Base-by-base conservation (phyloP, 2,797 vertebrate species). In the Danio choprae region DNA sequence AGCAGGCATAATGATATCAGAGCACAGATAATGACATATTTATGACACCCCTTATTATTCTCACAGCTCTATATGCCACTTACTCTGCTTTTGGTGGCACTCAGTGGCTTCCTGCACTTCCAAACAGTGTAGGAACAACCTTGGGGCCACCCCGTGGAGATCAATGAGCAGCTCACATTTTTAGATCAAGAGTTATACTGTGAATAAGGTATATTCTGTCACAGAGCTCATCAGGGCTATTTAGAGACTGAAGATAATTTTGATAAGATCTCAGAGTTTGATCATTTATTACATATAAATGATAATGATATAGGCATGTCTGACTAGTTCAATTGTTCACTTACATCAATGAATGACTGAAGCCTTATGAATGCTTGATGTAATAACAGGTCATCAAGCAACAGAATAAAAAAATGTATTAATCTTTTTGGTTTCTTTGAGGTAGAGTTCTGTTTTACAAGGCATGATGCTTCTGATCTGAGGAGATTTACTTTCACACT, bases 1-100 rank as follows among this genome's bases (percentile, higher is more conserved):
- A 60, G 58, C 58, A 74, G 72, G 63, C 58, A 48, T 74, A 74
- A 74, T 74, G 71, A 60, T 56, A 74, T 74, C 43, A 74, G 43
- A 62, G 58, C 58, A 74, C 22, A 50, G 22, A 63, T 75, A 75
- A 75, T 64, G 74, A 53, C 60, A 75, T 75, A 64, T 75, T 75
- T 64, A 75, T 64, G 18, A 50, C 59, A 53, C 41, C 59, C 75
- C 73, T 41, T 75, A 41, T 64, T 64, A 63, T 64, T 63, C 59
- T 53, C 46, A 40, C n/a, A 7, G 59, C 48, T 55, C 74, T 43
- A 7, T 53, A 53, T 22, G 74, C 12, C 74, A 75, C 74, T 64
- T 53, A 75, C 36, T 53, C 59, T 64, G 18, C 29, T 75, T 74
- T 75, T 55, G 64, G 60, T 64, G 74, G 48, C 48, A 55, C 18